phyloP scores from a whole-genome alignment of 2,888 invertebrate species.

The Trichacis sp. region DNA sequence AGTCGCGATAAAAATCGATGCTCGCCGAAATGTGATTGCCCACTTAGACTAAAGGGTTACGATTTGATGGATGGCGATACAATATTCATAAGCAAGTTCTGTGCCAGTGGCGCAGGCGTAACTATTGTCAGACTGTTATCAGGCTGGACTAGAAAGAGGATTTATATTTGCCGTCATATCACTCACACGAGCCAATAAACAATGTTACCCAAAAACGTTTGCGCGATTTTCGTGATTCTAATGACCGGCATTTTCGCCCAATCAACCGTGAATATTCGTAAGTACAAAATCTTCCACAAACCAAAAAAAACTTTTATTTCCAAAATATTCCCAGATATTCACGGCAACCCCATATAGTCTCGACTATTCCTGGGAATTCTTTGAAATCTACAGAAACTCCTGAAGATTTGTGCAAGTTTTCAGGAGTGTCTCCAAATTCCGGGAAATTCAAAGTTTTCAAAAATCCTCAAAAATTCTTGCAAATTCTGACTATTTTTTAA shows the following conservation, averaged over 20 bases:
- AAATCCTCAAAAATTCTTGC: too few species aligned
- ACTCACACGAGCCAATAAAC: conserved; percentile 32
- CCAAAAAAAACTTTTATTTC: too few species aligned
- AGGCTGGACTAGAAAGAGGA: conserved; percentile 41
- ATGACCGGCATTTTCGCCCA: conserved; percentile 40
- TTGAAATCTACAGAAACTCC: too few species aligned
- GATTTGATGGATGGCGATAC: conserved; percentile 56
- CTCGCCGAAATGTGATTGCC: conserved; percentile 11
- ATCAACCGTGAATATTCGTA: conserved; percentile 53
- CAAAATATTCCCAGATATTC: too few species aligned
- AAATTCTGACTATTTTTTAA: too few species aligned
- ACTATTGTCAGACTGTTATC: conserved; percentile 36
- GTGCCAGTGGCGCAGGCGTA: conserved; percentile 54
- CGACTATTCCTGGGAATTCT: too few species aligned
- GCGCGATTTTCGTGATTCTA: conserved; percentile 29
- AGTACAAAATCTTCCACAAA: too few species aligned
- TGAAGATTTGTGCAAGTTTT: too few species aligned
- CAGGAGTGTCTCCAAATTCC: too few species aligned
- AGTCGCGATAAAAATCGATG: conserved; percentile 13
- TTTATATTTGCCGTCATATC: conserved; percentile 12
- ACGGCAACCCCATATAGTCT: too few species aligned
- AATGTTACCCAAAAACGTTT: conserved; percentile 41
- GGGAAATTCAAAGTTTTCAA: too few species aligned
- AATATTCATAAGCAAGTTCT: conserved; percentile 58
- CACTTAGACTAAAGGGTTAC: conserved; percentile 50